phyloP scores from a whole-genome alignment of 2,888 invertebrate genomes.

The Coelinius sp. region DNA sequence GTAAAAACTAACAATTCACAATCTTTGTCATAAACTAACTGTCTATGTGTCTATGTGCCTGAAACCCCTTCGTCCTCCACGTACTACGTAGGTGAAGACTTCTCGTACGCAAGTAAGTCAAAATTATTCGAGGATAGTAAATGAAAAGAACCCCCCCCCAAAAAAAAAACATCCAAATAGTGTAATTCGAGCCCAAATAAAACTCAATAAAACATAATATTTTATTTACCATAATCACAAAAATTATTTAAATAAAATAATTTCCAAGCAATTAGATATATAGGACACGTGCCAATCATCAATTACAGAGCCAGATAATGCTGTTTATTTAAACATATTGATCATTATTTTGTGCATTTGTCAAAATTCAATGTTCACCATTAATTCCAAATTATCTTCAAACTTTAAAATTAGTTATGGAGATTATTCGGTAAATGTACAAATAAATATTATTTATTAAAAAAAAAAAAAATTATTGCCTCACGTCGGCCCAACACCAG shows the following conservation, averaged over 20 bases:
- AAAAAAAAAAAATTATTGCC: no score
- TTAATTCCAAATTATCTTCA: background rate
- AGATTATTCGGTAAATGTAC: constrained; percentile 24
- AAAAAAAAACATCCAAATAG: background rate
- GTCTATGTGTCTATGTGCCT: constrained; percentile 68
- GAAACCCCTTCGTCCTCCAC: constrained; percentile 64
- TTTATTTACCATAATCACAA: constrained; percentile 21
- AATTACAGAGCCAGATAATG: constrained; percentile 56
- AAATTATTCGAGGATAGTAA: constrained; percentile 49
- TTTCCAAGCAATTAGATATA: constrained; percentile 40
- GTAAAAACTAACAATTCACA: constrained; percentile 17
- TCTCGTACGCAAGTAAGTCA: constrained; percentile 78
- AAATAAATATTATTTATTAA: constrained; percentile 7
- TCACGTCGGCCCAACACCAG: constrained; percentile 30
- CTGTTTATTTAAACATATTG: constrained; percentile 46
- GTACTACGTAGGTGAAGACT: constrained; percentile 74
- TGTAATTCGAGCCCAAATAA: background rate
- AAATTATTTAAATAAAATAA: background rate
- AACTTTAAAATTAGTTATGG: background rate
- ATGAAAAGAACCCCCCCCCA: constrained; percentile 34
- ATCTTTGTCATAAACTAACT: constrained; percentile 48
- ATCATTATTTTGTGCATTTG: constrained; percentile 18
- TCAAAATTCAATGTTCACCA: background rate
- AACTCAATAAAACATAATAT: background rate
- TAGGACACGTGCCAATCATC: constrained; percentile 57